Evolutionary conservation across 2,113 vertebrate genomes (phyloP).

Genomic region (Zingel zingel): DNA sequence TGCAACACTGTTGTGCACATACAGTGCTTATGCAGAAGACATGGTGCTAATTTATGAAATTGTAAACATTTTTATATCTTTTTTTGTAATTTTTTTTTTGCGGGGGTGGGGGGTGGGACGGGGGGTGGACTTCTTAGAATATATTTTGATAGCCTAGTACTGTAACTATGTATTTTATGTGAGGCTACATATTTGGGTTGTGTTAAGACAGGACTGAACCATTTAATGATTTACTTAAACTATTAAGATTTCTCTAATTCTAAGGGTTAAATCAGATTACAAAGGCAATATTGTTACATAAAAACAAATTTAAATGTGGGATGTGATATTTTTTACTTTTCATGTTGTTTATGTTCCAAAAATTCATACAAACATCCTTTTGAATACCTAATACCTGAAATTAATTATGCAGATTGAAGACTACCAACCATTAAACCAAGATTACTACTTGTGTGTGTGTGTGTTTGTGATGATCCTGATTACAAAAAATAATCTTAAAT

Average conservation of each 20-base stretch:
- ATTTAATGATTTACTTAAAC: slow-evolving; percentile 71
- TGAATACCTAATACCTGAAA: slow-evolving; percentile 68
- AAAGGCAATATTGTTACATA: slow-evolving; percentile 48
- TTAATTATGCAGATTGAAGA: slow-evolving; percentile 58
- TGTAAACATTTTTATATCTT: slow-evolving; percentile 40
- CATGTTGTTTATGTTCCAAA: slow-evolving; percentile 55
- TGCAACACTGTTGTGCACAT: slow-evolving; percentile 77
- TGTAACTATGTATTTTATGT: slow-evolving; percentile 79
- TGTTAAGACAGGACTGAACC: slow-evolving; percentile 58
- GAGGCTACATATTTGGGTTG: slow-evolving; percentile 63
- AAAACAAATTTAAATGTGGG: slow-evolving; percentile 48
- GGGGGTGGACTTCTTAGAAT: slow-evolving; percentile 52
- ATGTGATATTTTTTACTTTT: slow-evolving; percentile 52
- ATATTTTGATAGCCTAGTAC: slow-evolving; percentile 77
- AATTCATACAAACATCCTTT: slow-evolving; percentile 45
- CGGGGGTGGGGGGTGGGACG: neutral
- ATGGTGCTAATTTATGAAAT: slow-evolving; percentile 85
- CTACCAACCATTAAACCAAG: slow-evolving; percentile 68
- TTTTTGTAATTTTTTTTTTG: slow-evolving; percentile 37
- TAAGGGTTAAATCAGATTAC: slow-evolving; percentile 34
- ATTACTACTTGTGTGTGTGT: slow-evolving; percentile 56
- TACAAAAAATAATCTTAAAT: neutral
- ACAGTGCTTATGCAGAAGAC: slow-evolving; percentile 72
- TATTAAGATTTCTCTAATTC: slow-evolving; percentile 67
- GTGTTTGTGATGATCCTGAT: slow-evolving; percentile 21